Evolutionary conservation across 2,113 vertebrate genomes (phyloP), one percentile per base, ranked within the genome.

Genomic region (Isurus oxyrinchus): DNA sequence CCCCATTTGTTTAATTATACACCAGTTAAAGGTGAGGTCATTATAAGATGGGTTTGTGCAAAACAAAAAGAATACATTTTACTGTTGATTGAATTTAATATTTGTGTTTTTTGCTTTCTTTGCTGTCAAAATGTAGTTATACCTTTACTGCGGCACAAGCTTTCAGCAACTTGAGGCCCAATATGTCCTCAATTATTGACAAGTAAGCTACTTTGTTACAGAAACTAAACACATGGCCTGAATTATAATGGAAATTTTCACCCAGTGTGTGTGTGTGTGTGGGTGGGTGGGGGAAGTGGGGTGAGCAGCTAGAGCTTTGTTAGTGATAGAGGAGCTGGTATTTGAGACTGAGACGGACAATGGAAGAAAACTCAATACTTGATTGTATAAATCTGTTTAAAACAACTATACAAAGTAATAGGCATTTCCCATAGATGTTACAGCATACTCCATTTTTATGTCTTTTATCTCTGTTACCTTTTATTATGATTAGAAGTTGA

Each of bases 181-280:
- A 84, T 16, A 84, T 40, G 79, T 44, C 14, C n/a, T 44, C n/a
- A 84, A 44, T 44, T 16, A 84, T 3, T 84, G n/a, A 40, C 79
- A 44, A 84, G 79, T 40, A 19, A 40, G 79, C 14, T 84, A 84
- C 79, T 84, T 84, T 44, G n/a, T 76, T 76, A 35, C 72, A 84
- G n/a, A 84, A 84, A 84, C 14, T 84, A 44, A 84, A 84, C n/a
- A 84, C 40, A 84, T 84, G 79, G 79, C n/a, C n/a, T 84, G 79
- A n/a, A n/a, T 44, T 40, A 19, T 40, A 35, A 31, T 76, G 31
- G 72, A 76, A 76, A 76, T 7, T 76, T 76, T n/a, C 31, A 76
- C 8, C 72, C 31, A 76, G n/a, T 13, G 79, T 40, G 79, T 27
- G 27, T 13, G 59, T 61, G 7, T 0, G 59, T 61, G 79, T 81